These are phyloP conservation scores for Chiloscyllium punctatum DNA, from an alignment of 2,797 vertebrate genomes.

Conservation along the genomic window DNA sequence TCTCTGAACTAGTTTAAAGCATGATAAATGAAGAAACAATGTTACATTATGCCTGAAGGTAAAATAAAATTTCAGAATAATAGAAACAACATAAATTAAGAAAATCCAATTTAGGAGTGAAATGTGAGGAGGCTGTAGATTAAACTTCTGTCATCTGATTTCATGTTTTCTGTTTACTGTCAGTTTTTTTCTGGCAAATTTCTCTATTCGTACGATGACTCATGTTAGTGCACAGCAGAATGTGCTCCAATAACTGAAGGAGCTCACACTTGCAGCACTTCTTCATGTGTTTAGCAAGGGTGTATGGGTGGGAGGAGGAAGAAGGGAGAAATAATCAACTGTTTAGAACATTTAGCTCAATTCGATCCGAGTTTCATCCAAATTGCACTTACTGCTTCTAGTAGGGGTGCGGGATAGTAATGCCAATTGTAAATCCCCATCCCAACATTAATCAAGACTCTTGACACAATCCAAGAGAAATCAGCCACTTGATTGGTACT, in stretches of 20 bases:
- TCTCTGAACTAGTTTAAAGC: background rate
- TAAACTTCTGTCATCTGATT: background rate
- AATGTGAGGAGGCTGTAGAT: background rate
- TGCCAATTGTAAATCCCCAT: background rate
- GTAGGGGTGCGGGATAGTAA: background rate
- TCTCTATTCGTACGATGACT: background rate
- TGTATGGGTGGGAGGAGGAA: background rate
- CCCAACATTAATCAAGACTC: too few species aligned
- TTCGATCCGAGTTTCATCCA: background rate
- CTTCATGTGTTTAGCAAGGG: background rate
- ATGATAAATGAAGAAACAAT: background rate
- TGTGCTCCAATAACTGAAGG: background rate
- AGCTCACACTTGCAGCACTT: background rate
- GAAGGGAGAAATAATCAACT: background rate
- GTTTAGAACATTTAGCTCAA: background rate
- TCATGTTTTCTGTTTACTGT: conserved; percentile 11
- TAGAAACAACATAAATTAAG: conserved; percentile 16
- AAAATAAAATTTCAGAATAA: background rate
- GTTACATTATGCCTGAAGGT: background rate
- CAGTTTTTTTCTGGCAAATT: background rate
- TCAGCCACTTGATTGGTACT: too few species aligned
- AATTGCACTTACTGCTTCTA: background rate
- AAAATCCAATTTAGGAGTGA: background rate
- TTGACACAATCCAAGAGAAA: too few species aligned
- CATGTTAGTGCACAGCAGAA: background rate